Conservation (phyloP, 2,113 vertebrate species). For the Parus major region DNA sequence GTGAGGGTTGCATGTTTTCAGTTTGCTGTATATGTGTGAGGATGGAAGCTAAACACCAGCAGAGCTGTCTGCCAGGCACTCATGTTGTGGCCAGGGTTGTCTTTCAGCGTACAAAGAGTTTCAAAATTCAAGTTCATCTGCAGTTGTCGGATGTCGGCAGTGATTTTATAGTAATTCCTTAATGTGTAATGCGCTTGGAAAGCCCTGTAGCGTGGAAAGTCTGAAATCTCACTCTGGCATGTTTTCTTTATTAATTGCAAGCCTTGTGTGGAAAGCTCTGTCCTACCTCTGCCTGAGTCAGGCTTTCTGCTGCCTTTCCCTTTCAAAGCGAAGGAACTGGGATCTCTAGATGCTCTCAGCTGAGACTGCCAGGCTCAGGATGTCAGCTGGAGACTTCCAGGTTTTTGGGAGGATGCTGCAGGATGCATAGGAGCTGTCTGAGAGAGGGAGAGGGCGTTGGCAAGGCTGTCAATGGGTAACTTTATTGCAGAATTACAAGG, state of each 20-base stretch:
- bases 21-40: not conserved
- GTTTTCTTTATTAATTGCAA: slow-evolving; percentile 38
- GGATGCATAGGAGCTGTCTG: not conserved
- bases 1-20: slow-evolving; percentile 29
- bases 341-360: not conserved
- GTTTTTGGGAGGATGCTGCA: not conserved
- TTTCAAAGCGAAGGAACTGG: not conserved
- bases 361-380: not conserved
- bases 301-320: not conserved
- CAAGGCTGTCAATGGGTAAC: slow-evolving; percentile 31
- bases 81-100: not conserved
- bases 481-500: slow-evolving; percentile 46
- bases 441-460: slow-evolving; percentile 15
- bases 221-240: slow-evolving; percentile 37
- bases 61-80: slow-evolving; percentile 27
- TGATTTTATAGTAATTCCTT: slow-evolving; percentile 40
- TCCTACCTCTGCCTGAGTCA: not conserved
- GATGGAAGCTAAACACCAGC: slow-evolving; percentile 9
- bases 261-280: not conserved
- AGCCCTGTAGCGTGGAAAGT: slow-evolving; percentile 55
- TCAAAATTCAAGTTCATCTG: not conserved
- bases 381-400: not conserved
- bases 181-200: not conserved
- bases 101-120: slow-evolving; percentile 11
- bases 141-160: not conserved